A percentile compares a stretch with the other conserved stretches of the same genome.
These are phyloP conservation scores for Eristalinus sepulchralis DNA, from an alignment of 2,888 invertebrate genomes.

Conservation along the genomic window DNA sequence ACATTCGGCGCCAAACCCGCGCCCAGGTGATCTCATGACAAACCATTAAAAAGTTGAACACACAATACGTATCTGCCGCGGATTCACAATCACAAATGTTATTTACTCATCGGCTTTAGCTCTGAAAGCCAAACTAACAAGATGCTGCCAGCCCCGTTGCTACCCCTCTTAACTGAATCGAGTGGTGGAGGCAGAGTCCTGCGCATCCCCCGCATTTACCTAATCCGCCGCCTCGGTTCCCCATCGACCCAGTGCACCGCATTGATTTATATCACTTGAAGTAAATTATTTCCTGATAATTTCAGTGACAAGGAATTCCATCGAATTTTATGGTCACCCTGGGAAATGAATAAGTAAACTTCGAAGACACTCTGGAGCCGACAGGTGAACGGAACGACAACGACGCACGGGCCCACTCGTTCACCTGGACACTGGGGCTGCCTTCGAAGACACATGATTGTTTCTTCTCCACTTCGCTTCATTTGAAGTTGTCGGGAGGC, in stretches of 20 bases:
- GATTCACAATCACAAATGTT: conserved; percentile 1
- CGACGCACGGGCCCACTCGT: background rate
- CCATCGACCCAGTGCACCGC: background rate
- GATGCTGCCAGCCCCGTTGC: background rate
- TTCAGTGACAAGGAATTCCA: conserved; percentile 67
- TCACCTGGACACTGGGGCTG: conserved; percentile 26
- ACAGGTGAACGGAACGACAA: conserved; percentile 41
- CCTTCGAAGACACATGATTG: conserved; percentile 59
- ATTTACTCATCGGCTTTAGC: conserved; percentile 1
- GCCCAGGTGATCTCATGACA: conserved; percentile 15
- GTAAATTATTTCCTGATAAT: conserved; percentile 71
- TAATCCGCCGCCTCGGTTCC: conserved; percentile 11
- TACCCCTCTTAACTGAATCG: conserved; percentile 19
- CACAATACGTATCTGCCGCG: conserved; percentile 31
- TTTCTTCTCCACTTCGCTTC: conserved; percentile 22
- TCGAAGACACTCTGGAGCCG: conserved; percentile 55
- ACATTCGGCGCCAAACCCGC: background rate
- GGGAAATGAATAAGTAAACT: conserved; percentile 71
- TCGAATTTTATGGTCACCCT: conserved; percentile 70
- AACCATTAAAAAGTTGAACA: conserved; percentile 59
- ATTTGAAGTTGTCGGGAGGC: conserved; percentile 6
- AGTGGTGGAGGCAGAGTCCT: background rate
- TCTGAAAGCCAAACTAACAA: conserved; percentile 8
- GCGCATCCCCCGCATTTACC: conserved; percentile 34
- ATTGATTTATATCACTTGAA: conserved; percentile 69